Base-by-base conservation (phyloP, 2,797 vertebrate species). In the Cuculus canorus region DNA sequence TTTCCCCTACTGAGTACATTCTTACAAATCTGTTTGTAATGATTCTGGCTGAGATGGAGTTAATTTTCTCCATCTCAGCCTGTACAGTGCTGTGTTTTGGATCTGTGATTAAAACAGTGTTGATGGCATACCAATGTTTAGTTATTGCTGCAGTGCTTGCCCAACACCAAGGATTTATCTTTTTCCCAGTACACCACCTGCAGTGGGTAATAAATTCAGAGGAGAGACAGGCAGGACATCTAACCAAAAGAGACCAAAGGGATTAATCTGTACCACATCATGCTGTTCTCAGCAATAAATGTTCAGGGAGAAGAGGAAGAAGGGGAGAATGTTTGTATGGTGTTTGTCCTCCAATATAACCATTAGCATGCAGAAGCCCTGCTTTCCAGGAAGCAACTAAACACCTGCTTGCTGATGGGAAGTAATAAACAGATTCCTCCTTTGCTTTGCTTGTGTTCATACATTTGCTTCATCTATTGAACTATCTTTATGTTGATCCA, bases 381-480 rank as follows among this genome's bases (percentile, higher is more conserved):
- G 32, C 17, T 69, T 77, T 68, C 52, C 41, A 41, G 13, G 61
- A 53, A 53, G 39, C 0, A 3, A 39, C 15, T 54, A 41, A 82
- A n/a, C 50, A 57, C 43, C 43, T 57, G 53, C n/a, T 21, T 41
- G 39, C 13, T 80, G 23, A 37, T 64, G 9, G 61, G 37, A 68
- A 45, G 23, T 5, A 82, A n/a, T 13, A n/a, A 54, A 41, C 12
- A 77, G 54, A 61, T 56, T 60, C 27, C 30, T 88, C 18, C 45
- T 60, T 60, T 28, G 17, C 24, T 68, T 77, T 56, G 10, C 28
- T 72, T 72, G 23, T 0, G 1, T 0, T 1, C 1, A 13, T 14
- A 45, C 6, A 37, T 54, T 66, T 66, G 11, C 13, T 90, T 91
- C 64, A 72, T 19, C 37, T 48, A 11, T 30, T 37, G 39, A 69